A percentile compares a stretch with the other conserved stretches of the same genome.
Evolutionary conservation across 2,113 vertebrate species (phyloP).

Genomic region (Girardinichthys multiradiatus): DNA sequence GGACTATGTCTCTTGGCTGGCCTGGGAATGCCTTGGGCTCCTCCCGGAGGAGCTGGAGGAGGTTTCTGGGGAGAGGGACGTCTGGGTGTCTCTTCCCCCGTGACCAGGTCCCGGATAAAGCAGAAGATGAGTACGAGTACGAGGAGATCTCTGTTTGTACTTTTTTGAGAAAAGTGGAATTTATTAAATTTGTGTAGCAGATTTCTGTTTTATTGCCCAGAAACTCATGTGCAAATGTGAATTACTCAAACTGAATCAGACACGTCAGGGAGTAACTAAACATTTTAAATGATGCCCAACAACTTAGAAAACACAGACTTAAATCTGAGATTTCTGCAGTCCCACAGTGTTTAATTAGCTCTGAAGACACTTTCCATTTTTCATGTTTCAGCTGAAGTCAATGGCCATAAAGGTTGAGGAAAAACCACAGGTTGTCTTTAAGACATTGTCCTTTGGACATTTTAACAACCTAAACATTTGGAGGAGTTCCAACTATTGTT

Average conservation of each 20-base stretch:
- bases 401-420: constrained; percentile 18
- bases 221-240: constrained; percentile 40
- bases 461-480: constrained; percentile 32
- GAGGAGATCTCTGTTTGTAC: not conserved
- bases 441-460: constrained; percentile 3
- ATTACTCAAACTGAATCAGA: constrained; percentile 48
- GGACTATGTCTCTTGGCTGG: no score
- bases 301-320: constrained; percentile 25
- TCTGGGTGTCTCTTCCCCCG: no score
- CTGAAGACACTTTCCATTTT: constrained; percentile 53
- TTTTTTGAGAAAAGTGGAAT: not conserved
- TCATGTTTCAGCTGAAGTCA: constrained; percentile 43
- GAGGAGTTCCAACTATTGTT: constrained; percentile 1
- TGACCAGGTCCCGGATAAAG: no score
- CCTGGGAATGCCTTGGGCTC: no score
- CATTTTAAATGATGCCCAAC: constrained; percentile 72
- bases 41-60: no score
- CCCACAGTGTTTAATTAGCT: not conserved
- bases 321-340: constrained; percentile 15
- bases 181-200: not conserved
- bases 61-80: no score
- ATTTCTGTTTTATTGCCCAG: not conserved
- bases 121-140: no score
- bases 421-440: no score
- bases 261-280: constrained; percentile 44